Conservation (phyloP, 2,888 invertebrate species). For the Pharmacophagus antenor region DNA sequence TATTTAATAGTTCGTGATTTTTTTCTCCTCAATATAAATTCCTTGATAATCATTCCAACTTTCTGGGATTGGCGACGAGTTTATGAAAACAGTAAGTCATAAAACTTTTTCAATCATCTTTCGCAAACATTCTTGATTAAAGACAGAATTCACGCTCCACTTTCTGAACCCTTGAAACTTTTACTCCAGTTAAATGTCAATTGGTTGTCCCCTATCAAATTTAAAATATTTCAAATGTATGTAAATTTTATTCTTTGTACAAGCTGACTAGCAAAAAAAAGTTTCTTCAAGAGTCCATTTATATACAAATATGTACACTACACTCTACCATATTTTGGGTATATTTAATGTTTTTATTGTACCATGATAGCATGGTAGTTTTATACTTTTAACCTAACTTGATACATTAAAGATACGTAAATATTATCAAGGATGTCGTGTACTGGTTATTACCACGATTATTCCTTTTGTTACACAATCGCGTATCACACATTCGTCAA, state of each 20-base stretch:
- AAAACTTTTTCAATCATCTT: conserved; percentile 29
- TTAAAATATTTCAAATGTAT: not conserved
- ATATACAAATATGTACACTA: too few relatives aligned
- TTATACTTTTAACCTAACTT: not conserved
- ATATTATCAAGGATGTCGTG: not conserved
- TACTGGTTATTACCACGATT: not conserved
- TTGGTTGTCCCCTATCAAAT: not conserved
- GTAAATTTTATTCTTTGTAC: too few relatives aligned
- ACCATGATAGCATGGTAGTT: too few relatives aligned
- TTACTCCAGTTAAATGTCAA: conserved; percentile 3
- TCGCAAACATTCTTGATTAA: conserved; percentile 22
- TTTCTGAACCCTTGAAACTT: conserved; percentile 4
- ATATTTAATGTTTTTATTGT: too few relatives aligned
- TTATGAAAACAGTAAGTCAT: conserved; percentile 19
- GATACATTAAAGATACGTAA: not conserved
- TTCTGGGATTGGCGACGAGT: conserved; percentile 17
- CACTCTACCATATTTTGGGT: too few relatives aligned
- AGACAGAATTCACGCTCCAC: conserved; percentile 12
- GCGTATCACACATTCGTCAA: not conserved
- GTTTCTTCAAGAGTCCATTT: too few relatives aligned
- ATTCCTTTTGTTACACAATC: not conserved
- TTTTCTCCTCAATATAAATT: conserved; percentile 1
- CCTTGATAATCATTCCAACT: conserved; percentile 8
- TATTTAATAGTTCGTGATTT: not conserved
- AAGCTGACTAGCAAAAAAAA: too few relatives aligned